Evolutionary conservation across 2,888 invertebrate genomes (phyloP), one percentile per base, ranked within the genome.

Genomic region (Mythimna ferrago): DNA sequence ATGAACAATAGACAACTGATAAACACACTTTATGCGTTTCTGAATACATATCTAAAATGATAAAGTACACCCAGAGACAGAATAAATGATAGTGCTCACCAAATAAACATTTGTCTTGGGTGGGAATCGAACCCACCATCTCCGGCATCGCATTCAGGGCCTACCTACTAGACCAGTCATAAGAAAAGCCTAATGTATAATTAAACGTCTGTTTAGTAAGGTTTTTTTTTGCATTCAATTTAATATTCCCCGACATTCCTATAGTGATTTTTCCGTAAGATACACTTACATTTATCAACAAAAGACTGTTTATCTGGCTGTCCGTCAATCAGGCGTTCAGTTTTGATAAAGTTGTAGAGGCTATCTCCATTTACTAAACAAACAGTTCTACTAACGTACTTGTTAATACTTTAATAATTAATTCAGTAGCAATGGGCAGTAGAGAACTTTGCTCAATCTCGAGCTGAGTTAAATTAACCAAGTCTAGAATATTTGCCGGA

Each of bases 321-420:
- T 48, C 16, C 16, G 48, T 19, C 9, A 70, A 21, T 35, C n/a
- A 35, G 16, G 1, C 9, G 14, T 21, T 62, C 4, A 61, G 57
- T 72, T 77, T 54, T 54, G 44, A 78, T 71, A 71, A 71, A 78
- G 72, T 66, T 63, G 3, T 32, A 16, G 11, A 7, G 32, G 66
- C 35, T 56, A 41, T 11, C 44, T 61, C 32, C 7, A 51, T 73
- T 66, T 54, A 14, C 51, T 57, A 53, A 4, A 3, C 70, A 38
- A 74, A 74, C 51, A 64, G 32, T 66, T 57, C 16, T 58, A 41
- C 63, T 51, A 19, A 48, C 53, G 19, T 62, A 61, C 54, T 21
- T 66, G 54, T 16, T 44, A 41, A 26, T 51, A 63, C 32, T 73
- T 58, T 14, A 48, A 16, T 16, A 66, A 61, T 9, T 21, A 38